phyloP scores from a whole-genome alignment of 1,140 invertebrate species.

The Eriocheir sinensis region DNA sequence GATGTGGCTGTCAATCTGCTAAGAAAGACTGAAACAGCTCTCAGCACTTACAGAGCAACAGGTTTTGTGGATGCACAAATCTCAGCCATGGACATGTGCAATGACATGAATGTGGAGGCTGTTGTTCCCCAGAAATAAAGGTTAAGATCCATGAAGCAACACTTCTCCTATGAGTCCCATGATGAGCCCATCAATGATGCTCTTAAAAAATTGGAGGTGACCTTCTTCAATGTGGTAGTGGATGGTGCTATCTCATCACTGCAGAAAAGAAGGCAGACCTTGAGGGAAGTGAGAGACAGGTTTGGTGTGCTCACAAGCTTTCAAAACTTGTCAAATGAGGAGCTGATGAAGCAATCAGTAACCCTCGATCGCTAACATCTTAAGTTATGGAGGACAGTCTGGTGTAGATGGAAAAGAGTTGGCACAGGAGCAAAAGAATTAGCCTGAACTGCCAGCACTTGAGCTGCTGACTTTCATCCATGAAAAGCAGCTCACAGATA shows the following conservation, averaged over 20 bases:
- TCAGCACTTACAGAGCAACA: constrained; percentile 59
- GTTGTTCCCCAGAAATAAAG: constrained; percentile 53
- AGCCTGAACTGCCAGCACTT: constrained; percentile 38
- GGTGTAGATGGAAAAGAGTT: constrained; percentile 60
- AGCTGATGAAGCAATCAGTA: constrained; percentile 40
- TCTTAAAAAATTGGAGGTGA: constrained; percentile 46
- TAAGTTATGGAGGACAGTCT: not conserved
- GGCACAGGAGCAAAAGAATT: constrained; percentile 42
- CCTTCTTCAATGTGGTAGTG: constrained; percentile 41
- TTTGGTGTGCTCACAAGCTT: constrained; percentile 48
- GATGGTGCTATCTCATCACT: constrained; percentile 30
- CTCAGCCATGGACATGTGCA: constrained; percentile 59
- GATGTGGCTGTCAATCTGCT: constrained; percentile 41
- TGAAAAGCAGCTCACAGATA: not conserved
- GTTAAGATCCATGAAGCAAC: constrained; percentile 42
- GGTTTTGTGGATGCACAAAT: constrained; percentile 59
- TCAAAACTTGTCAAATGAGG: constrained; percentile 42
- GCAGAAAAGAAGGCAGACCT: constrained; percentile 1
- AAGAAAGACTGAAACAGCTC: constrained; percentile 48
- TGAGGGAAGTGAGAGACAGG: constrained; percentile 39
- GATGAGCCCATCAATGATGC: constrained; percentile 57
- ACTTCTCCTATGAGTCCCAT: constrained; percentile 38
- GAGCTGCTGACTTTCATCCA: constrained; percentile 35
- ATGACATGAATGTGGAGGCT: constrained; percentile 66
- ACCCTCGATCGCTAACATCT: not conserved